A percentile compares a stretch with the other conserved stretches of the same genome.
These are phyloP conservation scores for Hetaerina americana DNA, from an alignment of 1,140 invertebrate genomes.

Conservation along the genomic window DNA sequence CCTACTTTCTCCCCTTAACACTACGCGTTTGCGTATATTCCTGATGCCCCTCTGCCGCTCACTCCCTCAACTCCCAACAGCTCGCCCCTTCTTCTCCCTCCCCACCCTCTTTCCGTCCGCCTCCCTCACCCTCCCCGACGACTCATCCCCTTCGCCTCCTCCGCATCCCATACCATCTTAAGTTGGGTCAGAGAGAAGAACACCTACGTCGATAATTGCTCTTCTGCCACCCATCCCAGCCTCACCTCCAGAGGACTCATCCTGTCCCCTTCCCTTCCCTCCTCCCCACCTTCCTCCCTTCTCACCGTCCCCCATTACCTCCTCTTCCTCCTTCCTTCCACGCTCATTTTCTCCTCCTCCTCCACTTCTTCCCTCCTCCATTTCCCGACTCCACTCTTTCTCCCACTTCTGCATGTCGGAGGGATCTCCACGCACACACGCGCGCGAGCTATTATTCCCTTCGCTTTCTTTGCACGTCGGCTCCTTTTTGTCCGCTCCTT, in stretches of 20 bases:
- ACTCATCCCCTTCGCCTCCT: background rate
- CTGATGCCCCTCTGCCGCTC: background rate
- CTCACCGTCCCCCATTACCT: constrained; percentile 9
- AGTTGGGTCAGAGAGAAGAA: constrained; percentile 6
- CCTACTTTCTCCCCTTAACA: too few species aligned
- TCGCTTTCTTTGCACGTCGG: too few species aligned
- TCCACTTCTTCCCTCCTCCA: constrained; percentile 6
- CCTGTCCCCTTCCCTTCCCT: constrained; percentile 14
- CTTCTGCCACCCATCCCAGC: constrained; percentile 15
- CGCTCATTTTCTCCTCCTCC: constrained; percentile 9
- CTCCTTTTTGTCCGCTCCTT: too few species aligned
- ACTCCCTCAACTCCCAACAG: background rate
- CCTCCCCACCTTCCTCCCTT: constrained; percentile 19
- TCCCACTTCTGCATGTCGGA: too few species aligned
- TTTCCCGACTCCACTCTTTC: constrained; percentile 21
- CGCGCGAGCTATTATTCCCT: too few species aligned
- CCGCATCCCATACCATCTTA: background rate
- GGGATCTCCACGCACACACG: too few species aligned
- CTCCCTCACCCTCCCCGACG: background rate
- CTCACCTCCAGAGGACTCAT: constrained; percentile 18
- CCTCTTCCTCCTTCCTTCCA: constrained; percentile 11
- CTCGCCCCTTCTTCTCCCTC: background rate
- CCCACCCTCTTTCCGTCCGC: background rate
- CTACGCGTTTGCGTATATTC: too few species aligned
- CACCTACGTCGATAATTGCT: constrained; percentile 12